These are phyloP conservation scores for Pocillopora meandrina DNA, from an alignment of 92 coral and sea anemone genomes.

Conservation along the genomic window DNA sequence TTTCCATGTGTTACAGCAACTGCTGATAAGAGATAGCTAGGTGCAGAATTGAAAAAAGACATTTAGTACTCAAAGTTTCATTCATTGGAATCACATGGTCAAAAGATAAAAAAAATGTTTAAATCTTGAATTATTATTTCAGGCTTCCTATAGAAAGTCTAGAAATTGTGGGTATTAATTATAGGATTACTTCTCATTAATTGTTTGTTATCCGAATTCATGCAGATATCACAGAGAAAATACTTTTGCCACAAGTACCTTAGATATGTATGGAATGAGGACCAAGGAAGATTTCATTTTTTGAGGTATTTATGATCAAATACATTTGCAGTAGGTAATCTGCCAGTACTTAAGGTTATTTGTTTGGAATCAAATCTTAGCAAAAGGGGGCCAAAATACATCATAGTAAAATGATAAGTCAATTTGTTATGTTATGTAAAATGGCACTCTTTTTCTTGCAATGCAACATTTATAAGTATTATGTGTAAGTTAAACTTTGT, in stretches of 20 bases:
- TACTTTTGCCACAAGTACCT: conserved; percentile 67
- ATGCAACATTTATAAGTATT: too few relatives aligned
- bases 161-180: not conserved
- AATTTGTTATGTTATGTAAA: not conserved
- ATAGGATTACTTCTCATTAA: not conserved
- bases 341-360: too few relatives aligned
- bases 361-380: too few relatives aligned
- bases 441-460: too few relatives aligned
- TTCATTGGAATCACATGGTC: too few relatives aligned
- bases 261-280: conserved; percentile 73
- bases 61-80: too few relatives aligned
- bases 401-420: not conserved
- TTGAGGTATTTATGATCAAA: conserved; percentile 49
- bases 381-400: not conserved
- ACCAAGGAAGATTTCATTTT: conserved; percentile 57
- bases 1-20: too few relatives aligned
- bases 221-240: conserved; percentile 16
- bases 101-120: too few relatives aligned
- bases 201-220: not conserved
- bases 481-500: too few relatives aligned
- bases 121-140: not conserved
- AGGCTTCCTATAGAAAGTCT: not conserved
- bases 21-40: too few relatives aligned
- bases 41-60: too few relatives aligned
- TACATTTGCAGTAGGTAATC: not conserved